phyloP scores from a whole-genome alignment of 2,888 invertebrate genomes.

The Rutpela maculata region DNA sequence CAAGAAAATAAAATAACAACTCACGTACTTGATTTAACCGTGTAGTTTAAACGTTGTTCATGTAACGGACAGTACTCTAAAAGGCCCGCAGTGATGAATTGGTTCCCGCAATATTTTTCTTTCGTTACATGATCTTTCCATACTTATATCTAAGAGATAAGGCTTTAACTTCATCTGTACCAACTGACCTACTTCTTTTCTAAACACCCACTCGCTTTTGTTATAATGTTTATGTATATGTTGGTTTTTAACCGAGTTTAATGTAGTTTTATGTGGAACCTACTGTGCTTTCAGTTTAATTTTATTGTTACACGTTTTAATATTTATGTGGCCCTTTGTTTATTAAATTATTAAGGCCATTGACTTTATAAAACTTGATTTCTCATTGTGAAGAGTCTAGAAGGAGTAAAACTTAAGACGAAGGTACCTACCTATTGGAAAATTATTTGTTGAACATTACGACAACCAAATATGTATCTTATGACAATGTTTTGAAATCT shows the following conservation, averaged over 20 bases:
- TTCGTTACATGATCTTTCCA: slow-evolving; percentile 3
- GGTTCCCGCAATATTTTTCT: background rate
- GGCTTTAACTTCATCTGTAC: slow-evolving; percentile 16
- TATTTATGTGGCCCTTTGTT: slow-evolving; percentile 21
- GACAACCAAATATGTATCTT: background rate
- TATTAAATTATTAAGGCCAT: slow-evolving; percentile 19
- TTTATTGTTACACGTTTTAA: slow-evolving; percentile 19
- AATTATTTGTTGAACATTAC: background rate
- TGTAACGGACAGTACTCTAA: background rate
- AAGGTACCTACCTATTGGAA: background rate
- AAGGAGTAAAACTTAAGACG: background rate
- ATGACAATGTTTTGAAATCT: too few species aligned
- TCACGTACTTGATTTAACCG: background rate
- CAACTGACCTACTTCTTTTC: slow-evolving; percentile 25
- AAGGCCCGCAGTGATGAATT: background rate
- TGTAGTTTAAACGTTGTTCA: background rate
- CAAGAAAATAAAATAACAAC: background rate
- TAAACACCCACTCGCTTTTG: slow-evolving; percentile 32
- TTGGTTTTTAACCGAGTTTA: slow-evolving; percentile 28
- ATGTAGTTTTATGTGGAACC: slow-evolving; percentile 21
- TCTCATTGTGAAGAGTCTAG: background rate
- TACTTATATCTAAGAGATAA: slow-evolving; percentile 15
- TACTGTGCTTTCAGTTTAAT: slow-evolving; percentile 17
- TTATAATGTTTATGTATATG: slow-evolving; percentile 12
- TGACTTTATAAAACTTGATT: slow-evolving; percentile 9